Evolutionary conservation across 1,140 invertebrate genomes (phyloP), one percentile per base, ranked within the genome.

Genomic region (Maconellicoccus hirsutus): DNA sequence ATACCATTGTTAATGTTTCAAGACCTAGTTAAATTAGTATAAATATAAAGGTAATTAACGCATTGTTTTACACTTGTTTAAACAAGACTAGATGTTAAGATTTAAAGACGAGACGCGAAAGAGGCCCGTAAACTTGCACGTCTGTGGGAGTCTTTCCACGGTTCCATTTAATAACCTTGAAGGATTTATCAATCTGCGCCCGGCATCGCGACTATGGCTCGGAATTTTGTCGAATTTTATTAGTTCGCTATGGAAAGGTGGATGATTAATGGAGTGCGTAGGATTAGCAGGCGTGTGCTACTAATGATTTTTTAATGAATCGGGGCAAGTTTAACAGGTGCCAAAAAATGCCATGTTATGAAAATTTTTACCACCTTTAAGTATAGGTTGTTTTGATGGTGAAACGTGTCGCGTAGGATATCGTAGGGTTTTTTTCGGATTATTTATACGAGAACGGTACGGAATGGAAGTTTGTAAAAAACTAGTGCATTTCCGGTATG

Each of bases 141-240:
- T 59, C 61, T 66, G 61, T 66, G 61, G 16, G 61, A 66, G 61
- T 66, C 21, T 66, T 66, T 66, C 61, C 61, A 66, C 61, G 61
- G 61, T 26, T 26, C 25, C 61, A 66, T 66, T 66, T 14, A 66
- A 23, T 66, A 66, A 66, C 61, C 61, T 66, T 66, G 10, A 26
- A 19, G 42, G 42, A 52, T 52, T 52, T 52, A 52, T 52, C 42
- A 52, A 52, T 52, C 10, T 52, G 42, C 29, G 12, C 3, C 29
- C 4, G 12, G 29, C 29, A 33, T 33, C 29, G 29, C 29, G 29
- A n/a, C n/a, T 33, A 33, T 33, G 29, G 29, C 12, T 33, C 12
- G 12, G 29, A 33, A 12, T 12, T 33, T 33, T 33, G 29, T 12
- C 29, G 29, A 33, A 33, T 6, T 33, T 33, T 33, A 33, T 33